These are phyloP conservation scores for Felis chaus DNA, from an alignment of 2,113 vertebrate genomes.

Conservation along the genomic window DNA sequence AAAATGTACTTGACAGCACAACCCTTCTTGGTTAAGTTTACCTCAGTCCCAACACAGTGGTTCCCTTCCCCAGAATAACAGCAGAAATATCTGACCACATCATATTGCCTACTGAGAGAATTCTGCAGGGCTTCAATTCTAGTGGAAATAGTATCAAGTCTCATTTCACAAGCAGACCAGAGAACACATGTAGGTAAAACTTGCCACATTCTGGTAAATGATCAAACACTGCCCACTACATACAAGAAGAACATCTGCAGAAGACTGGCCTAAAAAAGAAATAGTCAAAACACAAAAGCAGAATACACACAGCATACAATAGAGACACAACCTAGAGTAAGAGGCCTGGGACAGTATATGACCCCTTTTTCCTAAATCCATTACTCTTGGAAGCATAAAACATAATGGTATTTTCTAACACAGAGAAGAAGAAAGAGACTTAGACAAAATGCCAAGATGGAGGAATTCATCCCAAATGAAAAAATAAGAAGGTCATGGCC, in stretches of 20 bases:
- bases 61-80: neutral
- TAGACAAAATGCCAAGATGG: neutral
- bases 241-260: neutral
- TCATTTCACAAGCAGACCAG: neutral
- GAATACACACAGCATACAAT: neutral
- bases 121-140: neutral
- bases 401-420: neutral
- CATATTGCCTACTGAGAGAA: neutral
- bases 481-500: neutral
- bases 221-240: neutral
- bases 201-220: neutral
- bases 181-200: neutral
- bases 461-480: neutral
- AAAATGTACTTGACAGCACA: neutral
- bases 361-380: neutral
- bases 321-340: neutral
- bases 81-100: neutral
- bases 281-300: neutral
- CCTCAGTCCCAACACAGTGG: neutral
- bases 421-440: neutral
- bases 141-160: neutral
- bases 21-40: neutral
- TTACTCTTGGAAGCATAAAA: neutral
- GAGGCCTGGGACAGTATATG: neutral
- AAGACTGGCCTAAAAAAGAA: neutral